A percentile compares a stretch with the other conserved stretches of the same genome.
Evolutionary conservation across 2,888 invertebrate species (phyloP).

Genomic region (Calephelis perditalis): DNA sequence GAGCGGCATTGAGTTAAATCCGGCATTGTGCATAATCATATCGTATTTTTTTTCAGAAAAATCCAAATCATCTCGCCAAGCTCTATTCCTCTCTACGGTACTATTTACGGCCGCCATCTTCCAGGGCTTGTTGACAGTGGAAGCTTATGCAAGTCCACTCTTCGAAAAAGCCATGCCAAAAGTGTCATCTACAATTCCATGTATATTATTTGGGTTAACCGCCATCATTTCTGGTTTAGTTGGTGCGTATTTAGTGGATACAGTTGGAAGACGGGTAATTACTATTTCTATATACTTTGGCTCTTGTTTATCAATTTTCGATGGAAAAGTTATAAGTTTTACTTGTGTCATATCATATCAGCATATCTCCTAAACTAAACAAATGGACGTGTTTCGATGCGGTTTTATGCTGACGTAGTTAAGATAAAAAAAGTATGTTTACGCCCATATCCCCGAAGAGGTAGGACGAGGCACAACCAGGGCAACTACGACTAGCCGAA

Average conservation of each 20-base stretch:
- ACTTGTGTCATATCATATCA: too few species aligned
- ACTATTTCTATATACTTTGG: too few species aligned
- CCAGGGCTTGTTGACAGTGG: slow-evolving; percentile 54
- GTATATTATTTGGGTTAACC: slow-evolving; percentile 46
- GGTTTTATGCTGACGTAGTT: too few species aligned
- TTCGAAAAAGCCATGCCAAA: slow-evolving; percentile 49
- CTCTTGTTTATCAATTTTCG: background rate
- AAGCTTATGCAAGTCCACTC: slow-evolving; percentile 58
- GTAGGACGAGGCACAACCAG: too few species aligned
- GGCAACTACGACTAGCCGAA: too few species aligned
- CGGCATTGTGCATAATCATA: too few species aligned
- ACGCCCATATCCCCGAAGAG: too few species aligned
- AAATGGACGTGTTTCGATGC: too few species aligned
- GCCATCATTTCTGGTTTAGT: slow-evolving; percentile 40
- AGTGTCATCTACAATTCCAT: slow-evolving; percentile 47
- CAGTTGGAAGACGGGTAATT: slow-evolving; percentile 51
- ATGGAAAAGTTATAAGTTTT: too few species aligned
- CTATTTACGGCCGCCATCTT: slow-evolving; percentile 47
- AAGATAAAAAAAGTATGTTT: too few species aligned
- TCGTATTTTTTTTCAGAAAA: slow-evolving; percentile 39
- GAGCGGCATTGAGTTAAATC: too few species aligned
- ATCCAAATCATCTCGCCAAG: slow-evolving; percentile 48
- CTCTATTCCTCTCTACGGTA: slow-evolving; percentile 37
- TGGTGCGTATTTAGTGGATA: slow-evolving; percentile 51
- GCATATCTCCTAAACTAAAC: too few species aligned